A percentile compares a stretch with the other conserved stretches of the same genome.
phyloP scores from a whole-genome alignment of 2,888 invertebrate genomes.

The Xestia sexstrigata region DNA sequence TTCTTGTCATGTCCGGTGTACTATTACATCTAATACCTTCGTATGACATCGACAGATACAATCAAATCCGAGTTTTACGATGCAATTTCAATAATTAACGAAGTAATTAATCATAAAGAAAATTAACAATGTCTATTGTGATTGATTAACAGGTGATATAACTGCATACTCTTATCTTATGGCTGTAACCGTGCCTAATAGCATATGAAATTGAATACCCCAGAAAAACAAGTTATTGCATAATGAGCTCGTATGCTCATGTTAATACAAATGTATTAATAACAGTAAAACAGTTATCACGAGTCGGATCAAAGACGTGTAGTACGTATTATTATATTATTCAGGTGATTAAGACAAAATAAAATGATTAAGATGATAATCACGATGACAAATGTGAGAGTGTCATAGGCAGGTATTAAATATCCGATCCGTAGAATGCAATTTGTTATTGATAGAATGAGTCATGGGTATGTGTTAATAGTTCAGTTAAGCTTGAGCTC shows the following conservation, averaged over 20 bases:
- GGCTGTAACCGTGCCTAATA: constrained; percentile 50
- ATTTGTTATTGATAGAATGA: constrained; percentile 49
- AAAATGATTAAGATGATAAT: constrained; percentile 57
- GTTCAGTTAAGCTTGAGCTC: constrained; percentile 37
- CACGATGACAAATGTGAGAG: constrained; percentile 48
- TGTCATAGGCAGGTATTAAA: constrained; percentile 25
- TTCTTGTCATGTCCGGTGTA: constrained; percentile 81
- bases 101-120: constrained; percentile 47
- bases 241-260: constrained; percentile 52
- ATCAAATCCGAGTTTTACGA: constrained; percentile 27
- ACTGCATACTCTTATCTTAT: constrained; percentile 38
- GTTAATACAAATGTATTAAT: constrained; percentile 55
- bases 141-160: constrained; percentile 56
- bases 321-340: constrained; percentile 49
- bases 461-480: constrained; percentile 40
- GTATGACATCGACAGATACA: constrained; percentile 31
- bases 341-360: constrained; percentile 50
- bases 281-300: constrained; percentile 58
- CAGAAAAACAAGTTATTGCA: constrained; percentile 55
- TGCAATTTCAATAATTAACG: constrained; percentile 43
- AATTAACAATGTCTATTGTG: constrained; percentile 49
- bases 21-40: constrained; percentile 72
- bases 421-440: constrained; percentile 35
- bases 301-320: constrained; percentile 23
- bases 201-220: constrained; percentile 53